These are phyloP conservation scores for Gisinianus flammeolus DNA, from an alignment of 2,888 invertebrate species.

Conservation along the genomic window DNA sequence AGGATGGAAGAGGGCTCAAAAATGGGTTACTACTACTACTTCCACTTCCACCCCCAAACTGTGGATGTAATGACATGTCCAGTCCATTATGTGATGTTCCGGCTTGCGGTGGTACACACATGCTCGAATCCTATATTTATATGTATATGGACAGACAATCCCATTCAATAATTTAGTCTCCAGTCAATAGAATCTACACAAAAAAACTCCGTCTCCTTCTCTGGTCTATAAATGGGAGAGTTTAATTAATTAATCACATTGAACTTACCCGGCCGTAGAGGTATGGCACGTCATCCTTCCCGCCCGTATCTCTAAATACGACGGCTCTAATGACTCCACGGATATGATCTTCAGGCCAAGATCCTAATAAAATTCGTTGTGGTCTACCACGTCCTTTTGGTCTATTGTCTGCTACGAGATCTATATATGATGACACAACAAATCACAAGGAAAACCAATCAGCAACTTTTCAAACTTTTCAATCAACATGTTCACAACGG, in stretches of 20 bases:
- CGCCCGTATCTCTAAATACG: slow-evolving; percentile 86
- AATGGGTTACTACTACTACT: slow-evolving; percentile 44
- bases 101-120: slow-evolving; percentile 47
- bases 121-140: slow-evolving; percentile 45
- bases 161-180: not conserved
- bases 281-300: slow-evolving; percentile 74
- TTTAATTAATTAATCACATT: too few species aligned
- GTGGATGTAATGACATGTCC: slow-evolving; percentile 53
- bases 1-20: slow-evolving; percentile 34
- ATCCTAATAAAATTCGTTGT: slow-evolving; percentile 86
- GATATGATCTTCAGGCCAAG: slow-evolving; percentile 76
- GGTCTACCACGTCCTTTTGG: slow-evolving; percentile 91
- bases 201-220: not conserved
- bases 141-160: slow-evolving; percentile 1
- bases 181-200: not conserved
- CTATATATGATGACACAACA: too few species aligned
- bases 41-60: slow-evolving; percentile 33
- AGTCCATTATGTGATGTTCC: slow-evolving; percentile 53
- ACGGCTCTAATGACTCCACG: slow-evolving; percentile 85
- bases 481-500: too few species aligned
- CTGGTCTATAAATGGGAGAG: too few species aligned
- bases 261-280: slow-evolving; percentile 65
- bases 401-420: slow-evolving; percentile 73
- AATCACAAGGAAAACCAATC: too few species aligned
- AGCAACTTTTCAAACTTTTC: too few species aligned